These are phyloP conservation scores for Ammodytes dubius DNA, from an alignment of 2,113 vertebrate species.

Conservation along the genomic window DNA sequence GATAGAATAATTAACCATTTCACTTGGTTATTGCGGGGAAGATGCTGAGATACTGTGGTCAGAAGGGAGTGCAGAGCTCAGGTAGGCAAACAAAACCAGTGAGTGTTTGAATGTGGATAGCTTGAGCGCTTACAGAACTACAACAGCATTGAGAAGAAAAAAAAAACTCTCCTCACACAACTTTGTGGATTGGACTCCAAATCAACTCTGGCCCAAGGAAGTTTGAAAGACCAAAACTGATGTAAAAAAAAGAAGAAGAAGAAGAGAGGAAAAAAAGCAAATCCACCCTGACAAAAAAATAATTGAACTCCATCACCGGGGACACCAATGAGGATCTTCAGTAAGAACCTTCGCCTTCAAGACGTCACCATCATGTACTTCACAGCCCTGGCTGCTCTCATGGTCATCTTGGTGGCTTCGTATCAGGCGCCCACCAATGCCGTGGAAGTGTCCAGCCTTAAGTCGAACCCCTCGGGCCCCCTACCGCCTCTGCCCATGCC, in stretches of 20 bases:
- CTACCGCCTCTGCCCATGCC: constrained; percentile 81
- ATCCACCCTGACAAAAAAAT: background rate
- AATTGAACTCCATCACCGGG: background rate
- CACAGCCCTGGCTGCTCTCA: constrained; percentile 87
- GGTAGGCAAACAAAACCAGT: constrained; percentile 9
- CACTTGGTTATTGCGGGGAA: constrained; percentile 21
- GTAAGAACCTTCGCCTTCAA: constrained; percentile 80
- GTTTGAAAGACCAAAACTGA: background rate
- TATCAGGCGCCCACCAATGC: constrained; percentile 80
- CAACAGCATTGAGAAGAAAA: constrained; percentile 13
- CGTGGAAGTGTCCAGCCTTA: constrained; percentile 47
- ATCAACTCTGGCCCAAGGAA: background rate
- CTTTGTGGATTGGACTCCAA: constrained; percentile 19
- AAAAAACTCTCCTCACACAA: background rate
- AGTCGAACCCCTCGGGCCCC: background rate
- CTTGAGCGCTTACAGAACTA: background rate
- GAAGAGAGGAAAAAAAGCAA: no score
- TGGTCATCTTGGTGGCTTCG: constrained; percentile 92
- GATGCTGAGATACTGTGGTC: constrained; percentile 2
- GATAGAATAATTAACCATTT: constrained; percentile 9
- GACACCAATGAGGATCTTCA: constrained; percentile 77
- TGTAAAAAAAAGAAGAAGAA: background rate
- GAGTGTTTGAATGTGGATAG: constrained; percentile 21
- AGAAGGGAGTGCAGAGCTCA: constrained; percentile 24
- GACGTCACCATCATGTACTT: constrained; percentile 91